Evolutionary conservation across 1,140 invertebrate genomes (phyloP), one percentile per base, ranked within the genome.

Genomic region (Drosophila parabipectinata): DNA sequence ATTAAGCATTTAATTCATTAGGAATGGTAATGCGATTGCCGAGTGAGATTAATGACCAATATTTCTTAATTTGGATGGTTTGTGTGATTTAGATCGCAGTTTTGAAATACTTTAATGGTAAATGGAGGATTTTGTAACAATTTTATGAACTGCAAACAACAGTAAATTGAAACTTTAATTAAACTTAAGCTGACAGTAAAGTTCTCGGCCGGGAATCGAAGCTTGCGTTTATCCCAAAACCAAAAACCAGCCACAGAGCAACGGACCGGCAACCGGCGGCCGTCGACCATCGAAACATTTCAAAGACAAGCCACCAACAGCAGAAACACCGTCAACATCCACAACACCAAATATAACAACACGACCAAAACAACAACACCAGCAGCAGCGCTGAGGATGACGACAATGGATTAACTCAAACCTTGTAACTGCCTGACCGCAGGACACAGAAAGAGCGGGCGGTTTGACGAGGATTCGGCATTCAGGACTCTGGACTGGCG

Each of bases 351-450:
- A 41, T 21, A 39, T 41, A 56, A 47, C 61, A 9, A 37, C 12
- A 50, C 15, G 18, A 47, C 41, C n/a, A 47, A 18, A 47, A 47
- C 26, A 64, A 28, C 48, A 59, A 14, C 15, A 32, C 60, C 60
- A 14, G 57, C 53, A 14, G 57, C 53, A 63, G 28, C 30, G 21
- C 41, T 26, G 61, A 67, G 55, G 72, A 76, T 63, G 61, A 77
- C 62, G 66, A 71, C 75, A 67, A 82, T 56, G 76, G 80, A 84
- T 84, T 76, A 84, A 84, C 80, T 64, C 76, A 82, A 76, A 79
- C 79, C 78, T 34, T 82, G 78, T 79, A 87, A 76, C 78, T 77
- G 78, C 68, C 60, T 76, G 75, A 88, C 83, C 82, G 53, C 83
- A 82, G 61, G 48, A 69, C 68, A 71, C 66, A 32, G 56, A 52